phyloP scores from a whole-genome alignment of 2,113 vertebrate species.

The Isichthys henryi region DNA sequence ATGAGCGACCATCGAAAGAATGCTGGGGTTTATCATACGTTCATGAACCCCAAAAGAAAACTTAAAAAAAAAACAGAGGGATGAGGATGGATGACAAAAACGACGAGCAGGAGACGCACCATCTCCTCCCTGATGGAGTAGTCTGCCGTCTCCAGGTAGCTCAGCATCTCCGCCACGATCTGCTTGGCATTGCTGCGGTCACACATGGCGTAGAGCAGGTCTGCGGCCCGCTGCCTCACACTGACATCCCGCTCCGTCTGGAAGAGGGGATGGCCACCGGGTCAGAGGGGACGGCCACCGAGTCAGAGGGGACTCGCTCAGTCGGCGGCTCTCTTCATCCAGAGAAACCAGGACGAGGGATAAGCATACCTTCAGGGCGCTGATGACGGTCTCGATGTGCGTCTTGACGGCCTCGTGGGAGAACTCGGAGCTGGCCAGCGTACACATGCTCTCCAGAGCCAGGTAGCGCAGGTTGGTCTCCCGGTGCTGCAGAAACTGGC shows the following conservation, averaged over 20 bases:
- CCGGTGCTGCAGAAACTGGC: constrained; percentile 74
- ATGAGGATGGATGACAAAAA: background rate
- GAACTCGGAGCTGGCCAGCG: constrained; percentile 66
- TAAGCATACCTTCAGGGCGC: constrained; percentile 40
- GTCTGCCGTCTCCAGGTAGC: constrained; percentile 84
- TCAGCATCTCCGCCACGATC: constrained; percentile 87
- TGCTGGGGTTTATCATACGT: background rate
- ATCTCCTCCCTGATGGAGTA: constrained; percentile 91
- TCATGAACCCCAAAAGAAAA: background rate
- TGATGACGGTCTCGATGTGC: constrained; percentile 74
- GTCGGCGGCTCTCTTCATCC: background rate
- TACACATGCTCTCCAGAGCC: constrained; percentile 76
- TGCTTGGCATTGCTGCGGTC: constrained; percentile 89
- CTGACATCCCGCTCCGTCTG: constrained; percentile 88
- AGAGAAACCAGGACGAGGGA: background rate
- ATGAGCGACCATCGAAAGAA: background rate
- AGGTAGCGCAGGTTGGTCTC: constrained; percentile 77
- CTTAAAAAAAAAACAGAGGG: background rate
- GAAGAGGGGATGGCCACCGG: background rate
- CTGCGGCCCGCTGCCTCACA: constrained; percentile 79
- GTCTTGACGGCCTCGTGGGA: constrained; percentile 73
- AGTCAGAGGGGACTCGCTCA: background rate
- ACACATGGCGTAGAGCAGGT: constrained; percentile 88
- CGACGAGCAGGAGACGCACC: constrained; percentile 41
- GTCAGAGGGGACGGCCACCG: background rate